phyloP scores from a whole-genome alignment of 2,888 invertebrate species.

The Troides oblongomaculatus region DNA sequence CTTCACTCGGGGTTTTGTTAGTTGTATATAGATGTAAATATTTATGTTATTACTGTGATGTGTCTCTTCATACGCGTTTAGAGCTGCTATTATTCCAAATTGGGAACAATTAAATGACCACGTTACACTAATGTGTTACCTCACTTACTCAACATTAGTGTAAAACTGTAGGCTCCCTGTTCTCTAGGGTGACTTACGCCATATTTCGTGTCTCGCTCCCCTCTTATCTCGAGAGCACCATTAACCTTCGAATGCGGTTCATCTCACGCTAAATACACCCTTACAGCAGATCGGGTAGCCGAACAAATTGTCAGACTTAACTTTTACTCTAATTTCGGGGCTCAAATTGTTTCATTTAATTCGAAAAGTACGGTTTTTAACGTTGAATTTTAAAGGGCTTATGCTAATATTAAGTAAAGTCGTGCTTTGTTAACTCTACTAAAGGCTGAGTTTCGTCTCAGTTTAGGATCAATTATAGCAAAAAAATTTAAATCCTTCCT shows the following conservation, averaged over 20 bases:
- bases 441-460: background rate
- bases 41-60: background rate
- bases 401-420: slow-evolving; percentile 16
- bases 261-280: slow-evolving; percentile 31
- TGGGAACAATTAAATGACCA: slow-evolving; percentile 18
- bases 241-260: slow-evolving; percentile 35
- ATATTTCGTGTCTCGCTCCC: slow-evolving; percentile 29
- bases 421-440: slow-evolving; percentile 6
- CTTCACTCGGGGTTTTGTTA: too few species aligned
- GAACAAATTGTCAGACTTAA: slow-evolving; percentile 25
- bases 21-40: background rate
- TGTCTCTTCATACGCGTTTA: slow-evolving; percentile 5
- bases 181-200: slow-evolving; percentile 9
- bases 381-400: slow-evolving; percentile 19
- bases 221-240: slow-evolving; percentile 33
- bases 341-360: slow-evolving; percentile 25
- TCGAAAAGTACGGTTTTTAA: slow-evolving; percentile 20
- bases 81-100: slow-evolving; percentile 9
- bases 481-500: too few species aligned
- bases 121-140: slow-evolving; percentile 11
- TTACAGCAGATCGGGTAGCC: slow-evolving; percentile 20
- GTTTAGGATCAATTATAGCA: too few species aligned
- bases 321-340: slow-evolving; percentile 27
- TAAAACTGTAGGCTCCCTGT: slow-evolving; percentile 11
- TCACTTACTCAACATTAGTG: slow-evolving; percentile 18